A percentile compares a stretch with the other conserved stretches of the same genome.
Evolutionary conservation across 2,113 vertebrate species (phyloP).

Genomic region (Chaetodon trifascialis): DNA sequence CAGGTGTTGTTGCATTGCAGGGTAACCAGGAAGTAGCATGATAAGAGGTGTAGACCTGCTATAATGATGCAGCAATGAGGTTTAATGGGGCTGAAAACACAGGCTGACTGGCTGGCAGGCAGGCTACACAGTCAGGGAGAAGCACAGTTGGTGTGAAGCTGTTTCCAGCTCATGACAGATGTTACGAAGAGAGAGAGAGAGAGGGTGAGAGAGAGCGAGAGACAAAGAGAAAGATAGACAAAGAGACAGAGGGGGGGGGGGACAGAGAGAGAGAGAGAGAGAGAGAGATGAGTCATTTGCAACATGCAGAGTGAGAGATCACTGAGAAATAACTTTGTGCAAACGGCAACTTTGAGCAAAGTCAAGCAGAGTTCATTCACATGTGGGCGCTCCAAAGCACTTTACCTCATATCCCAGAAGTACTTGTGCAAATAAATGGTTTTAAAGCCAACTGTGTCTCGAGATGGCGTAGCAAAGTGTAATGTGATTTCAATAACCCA

Average conservation of each 20-base stretch:
- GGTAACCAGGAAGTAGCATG: slow-evolving; percentile 63
- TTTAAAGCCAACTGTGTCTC: slow-evolving; percentile 43
- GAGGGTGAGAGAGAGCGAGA: slow-evolving; percentile 7
- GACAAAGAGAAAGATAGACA: slow-evolving; percentile 37
- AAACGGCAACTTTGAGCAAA: slow-evolving; percentile 76
- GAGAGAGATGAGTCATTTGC: slow-evolving; percentile 68
- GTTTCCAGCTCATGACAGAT: slow-evolving; percentile 79
- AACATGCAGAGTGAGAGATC: slow-evolving; percentile 72
- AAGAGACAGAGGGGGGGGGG: slow-evolving; percentile 11
- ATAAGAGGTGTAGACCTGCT: slow-evolving; percentile 54
- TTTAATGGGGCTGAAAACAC: slow-evolving; percentile 80
- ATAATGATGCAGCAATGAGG: slow-evolving; percentile 74
- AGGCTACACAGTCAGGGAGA: slow-evolving; percentile 63
- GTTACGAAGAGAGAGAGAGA: slow-evolving; percentile 54
- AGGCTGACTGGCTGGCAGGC: slow-evolving; percentile 74
- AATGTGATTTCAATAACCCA: slow-evolving; percentile 46
- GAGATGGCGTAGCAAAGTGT: slow-evolving; percentile 29
- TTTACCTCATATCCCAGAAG: slow-evolving; percentile 53
- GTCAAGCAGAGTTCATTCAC: slow-evolving; percentile 74
- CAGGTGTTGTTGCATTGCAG: slow-evolving; percentile 63
- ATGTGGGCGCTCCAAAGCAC: slow-evolving; percentile 52
- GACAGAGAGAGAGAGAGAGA: slow-evolving; percentile 21
- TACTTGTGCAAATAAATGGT: slow-evolving; percentile 45
- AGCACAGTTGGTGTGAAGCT: slow-evolving; percentile 74
- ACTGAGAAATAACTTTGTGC: slow-evolving; percentile 66